Evolutionary conservation across 1,140 invertebrate species (phyloP), one percentile per base, ranked within the genome.

Genomic region (Gonatopus flavifemur): DNA sequence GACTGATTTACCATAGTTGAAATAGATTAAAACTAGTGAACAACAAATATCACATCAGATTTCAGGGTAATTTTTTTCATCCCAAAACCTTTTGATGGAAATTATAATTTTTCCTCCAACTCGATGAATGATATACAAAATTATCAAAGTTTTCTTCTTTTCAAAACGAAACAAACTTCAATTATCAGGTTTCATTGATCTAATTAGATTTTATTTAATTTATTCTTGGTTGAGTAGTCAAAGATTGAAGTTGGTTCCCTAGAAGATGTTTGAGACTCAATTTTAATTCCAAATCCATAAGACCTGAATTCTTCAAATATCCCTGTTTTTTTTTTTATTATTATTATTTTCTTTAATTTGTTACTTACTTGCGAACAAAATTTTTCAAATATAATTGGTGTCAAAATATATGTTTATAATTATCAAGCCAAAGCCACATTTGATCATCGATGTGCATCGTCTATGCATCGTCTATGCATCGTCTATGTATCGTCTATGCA

Each of bases 341-440:
- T 0, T 52, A 48, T 38, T 31, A n/a, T n/a, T n/a, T n/a, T n/a
- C n/a, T n/a, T 32, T 44, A 48, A 28, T 28, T 20, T 31, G 16
- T 38, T 15, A 44, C 46, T 28, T 13, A 8, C 40, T 2, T 9
- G 8, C n/a, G n/a, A n/a, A n/a, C n/a, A n/a, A n/a, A n/a, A n/a
- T n/a, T n/a, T n/a, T n/a, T n/a, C n/a, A n/a, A n/a, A n/a, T n/a
- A n/a, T n/a, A n/a, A n/a, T n/a, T n/a, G n/a, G n/a, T n/a, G n/a
- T n/a, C n/a, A n/a, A n/a, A n/a, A n/a, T n/a, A n/a, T n/a, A n/a
- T n/a, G n/a, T n/a, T n/a, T n/a, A n/a, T n/a, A n/a, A n/a, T n/a
- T n/a, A n/a, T n/a, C n/a, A n/a, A n/a, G n/a, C n/a, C n/a, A n/a
- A n/a, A n/a, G n/a, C n/a, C n/a, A n/a, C n/a, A n/a, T n/a, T n/a